phyloP scores from a whole-genome alignment of 2,797 vertebrate species.

The Anguilla obscura region DNA sequence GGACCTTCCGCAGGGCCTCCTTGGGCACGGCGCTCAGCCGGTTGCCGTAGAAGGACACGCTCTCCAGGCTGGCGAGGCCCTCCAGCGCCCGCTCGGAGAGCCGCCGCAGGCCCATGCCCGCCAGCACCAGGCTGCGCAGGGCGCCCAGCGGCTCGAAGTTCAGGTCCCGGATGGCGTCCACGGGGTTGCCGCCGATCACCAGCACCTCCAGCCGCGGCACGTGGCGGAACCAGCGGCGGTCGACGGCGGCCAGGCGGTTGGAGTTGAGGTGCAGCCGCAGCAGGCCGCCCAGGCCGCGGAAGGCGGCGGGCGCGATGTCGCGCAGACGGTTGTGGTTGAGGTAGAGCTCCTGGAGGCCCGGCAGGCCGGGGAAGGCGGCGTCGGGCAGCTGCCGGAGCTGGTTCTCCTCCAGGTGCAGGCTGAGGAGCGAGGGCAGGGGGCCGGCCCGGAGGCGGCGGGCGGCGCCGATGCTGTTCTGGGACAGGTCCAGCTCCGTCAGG shows the following conservation, averaged over 20 bases:
- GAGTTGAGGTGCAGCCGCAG: conserved; percentile 94
- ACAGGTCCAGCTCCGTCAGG: conserved; percentile 93
- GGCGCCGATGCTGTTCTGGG: conserved; percentile 88
- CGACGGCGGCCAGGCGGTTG: conserved; percentile 82
- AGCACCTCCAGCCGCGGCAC: conserved; percentile 90
- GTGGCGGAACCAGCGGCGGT: conserved; percentile 86
- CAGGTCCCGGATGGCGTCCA: conserved; percentile 83
- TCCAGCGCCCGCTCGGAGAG: conserved; percentile 86
- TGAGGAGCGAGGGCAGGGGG: conserved; percentile 81
- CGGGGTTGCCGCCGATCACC: conserved; percentile 94
- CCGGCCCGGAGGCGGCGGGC: conserved; percentile 72
- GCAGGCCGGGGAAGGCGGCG: conserved; percentile 80
- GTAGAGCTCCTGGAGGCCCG: conserved; percentile 90
- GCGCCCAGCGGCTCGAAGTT: conserved; percentile 86
- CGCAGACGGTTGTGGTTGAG: conserved; percentile 92
- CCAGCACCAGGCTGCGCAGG: conserved; percentile 89
- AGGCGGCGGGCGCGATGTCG: conserved; percentile 82
- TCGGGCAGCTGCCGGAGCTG: conserved; percentile 82
- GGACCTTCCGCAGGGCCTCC: conserved; percentile 83
- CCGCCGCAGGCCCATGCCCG: conserved; percentile 86
- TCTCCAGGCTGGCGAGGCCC: conserved; percentile 86
- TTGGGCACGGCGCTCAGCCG: conserved; percentile 82
- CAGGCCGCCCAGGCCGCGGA: conserved; percentile 79
- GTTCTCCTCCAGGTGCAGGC: conserved; percentile 95
- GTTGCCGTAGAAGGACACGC: conserved; percentile 96